A percentile compares a stretch with the other conserved stretches of the same genome.
Evolutionary conservation across 2,797 vertebrate genomes (phyloP).

Genomic region (Crypturellus tataupa): DNA sequence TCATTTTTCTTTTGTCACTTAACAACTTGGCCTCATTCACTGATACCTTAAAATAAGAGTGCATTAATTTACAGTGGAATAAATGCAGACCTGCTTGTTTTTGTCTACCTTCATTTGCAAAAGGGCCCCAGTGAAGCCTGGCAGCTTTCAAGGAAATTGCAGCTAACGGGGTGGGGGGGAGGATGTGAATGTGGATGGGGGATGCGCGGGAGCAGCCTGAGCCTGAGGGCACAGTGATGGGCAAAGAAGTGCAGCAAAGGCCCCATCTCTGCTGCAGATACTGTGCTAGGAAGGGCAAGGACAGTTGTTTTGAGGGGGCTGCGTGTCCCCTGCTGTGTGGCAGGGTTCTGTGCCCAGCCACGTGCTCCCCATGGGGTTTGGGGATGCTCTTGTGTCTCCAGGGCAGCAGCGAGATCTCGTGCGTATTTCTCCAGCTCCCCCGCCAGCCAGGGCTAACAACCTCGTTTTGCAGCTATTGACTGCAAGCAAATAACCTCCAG

Average conservation of each 20-base stretch:
- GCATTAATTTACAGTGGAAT: conserved; percentile 61
- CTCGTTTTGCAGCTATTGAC: background rate
- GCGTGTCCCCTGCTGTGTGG: too few relatives aligned
- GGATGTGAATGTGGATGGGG: background rate
- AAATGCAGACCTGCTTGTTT: conserved; percentile 46
- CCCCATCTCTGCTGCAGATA: accelerated
- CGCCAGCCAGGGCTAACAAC: background rate
- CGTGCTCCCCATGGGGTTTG: too few relatives aligned
- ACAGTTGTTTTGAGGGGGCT: too few relatives aligned
- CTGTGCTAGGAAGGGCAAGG: background rate
- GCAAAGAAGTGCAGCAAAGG: background rate
- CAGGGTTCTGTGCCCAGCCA: too few relatives aligned
- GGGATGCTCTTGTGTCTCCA: too few relatives aligned
- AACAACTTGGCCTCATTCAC: conserved; percentile 77
- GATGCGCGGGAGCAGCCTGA: background rate
- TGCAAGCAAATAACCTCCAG: conserved; percentile 58
- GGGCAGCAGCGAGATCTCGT: background rate
- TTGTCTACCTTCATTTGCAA: conserved; percentile 11
- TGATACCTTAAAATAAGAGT: conserved; percentile 62
- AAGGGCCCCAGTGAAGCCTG: background rate
- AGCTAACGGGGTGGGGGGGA: background rate
- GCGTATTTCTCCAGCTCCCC: background rate
- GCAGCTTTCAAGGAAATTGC: conserved; percentile 43
- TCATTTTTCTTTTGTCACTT: conserved; percentile 85
- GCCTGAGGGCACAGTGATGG: background rate